phyloP scores from a whole-genome alignment of 2,888 invertebrate species.

The Melinaea menophilus region DNA sequence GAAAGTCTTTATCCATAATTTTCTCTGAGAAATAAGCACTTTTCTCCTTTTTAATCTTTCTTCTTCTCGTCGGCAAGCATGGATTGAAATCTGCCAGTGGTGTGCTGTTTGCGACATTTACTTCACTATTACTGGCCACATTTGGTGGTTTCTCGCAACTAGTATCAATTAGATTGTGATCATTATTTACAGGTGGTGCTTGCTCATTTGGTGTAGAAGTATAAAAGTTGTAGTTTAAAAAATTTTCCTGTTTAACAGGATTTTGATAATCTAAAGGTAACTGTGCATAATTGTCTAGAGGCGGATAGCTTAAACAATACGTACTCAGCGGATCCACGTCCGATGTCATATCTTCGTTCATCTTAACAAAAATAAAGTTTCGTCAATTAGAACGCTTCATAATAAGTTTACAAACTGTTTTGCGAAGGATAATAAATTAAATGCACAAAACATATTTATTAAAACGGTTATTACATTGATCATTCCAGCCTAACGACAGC shows the following conservation, averaged over 20 bases:
- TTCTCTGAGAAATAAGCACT: conserved; percentile 62
- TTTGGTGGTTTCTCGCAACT: not conserved
- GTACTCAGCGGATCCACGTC: conserved; percentile 58
- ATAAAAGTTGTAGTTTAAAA: conserved; percentile 18
- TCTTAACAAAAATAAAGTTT: conserved; percentile 32
- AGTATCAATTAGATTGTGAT: not conserved
- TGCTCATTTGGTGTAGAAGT: conserved; percentile 9
- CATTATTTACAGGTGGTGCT: conserved; percentile 4
- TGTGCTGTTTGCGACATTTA: conserved; percentile 13
- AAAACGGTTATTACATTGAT: not conserved
- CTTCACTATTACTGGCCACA: not conserved
- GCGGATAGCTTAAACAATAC: conserved; percentile 45
- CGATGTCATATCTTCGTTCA: conserved; percentile 41
- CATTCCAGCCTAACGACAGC: conserved; percentile 26
- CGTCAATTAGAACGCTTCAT: conserved; percentile 3
- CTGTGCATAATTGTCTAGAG: conserved; percentile 31
- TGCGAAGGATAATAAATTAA: too few species aligned
- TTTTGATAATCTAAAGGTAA: conserved; percentile 20
- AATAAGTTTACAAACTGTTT: not conserved
- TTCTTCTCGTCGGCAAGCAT: conserved; percentile 30
- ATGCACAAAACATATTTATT: too few species aligned
- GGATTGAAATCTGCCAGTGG: conserved; percentile 38
- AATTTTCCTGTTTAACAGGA: conserved; percentile 24
- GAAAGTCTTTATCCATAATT: conserved; percentile 55
- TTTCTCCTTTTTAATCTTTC: conserved; percentile 41